phyloP scores from a whole-genome alignment of 2,113 vertebrate genomes.

The Chaetodon trifascialis region DNA sequence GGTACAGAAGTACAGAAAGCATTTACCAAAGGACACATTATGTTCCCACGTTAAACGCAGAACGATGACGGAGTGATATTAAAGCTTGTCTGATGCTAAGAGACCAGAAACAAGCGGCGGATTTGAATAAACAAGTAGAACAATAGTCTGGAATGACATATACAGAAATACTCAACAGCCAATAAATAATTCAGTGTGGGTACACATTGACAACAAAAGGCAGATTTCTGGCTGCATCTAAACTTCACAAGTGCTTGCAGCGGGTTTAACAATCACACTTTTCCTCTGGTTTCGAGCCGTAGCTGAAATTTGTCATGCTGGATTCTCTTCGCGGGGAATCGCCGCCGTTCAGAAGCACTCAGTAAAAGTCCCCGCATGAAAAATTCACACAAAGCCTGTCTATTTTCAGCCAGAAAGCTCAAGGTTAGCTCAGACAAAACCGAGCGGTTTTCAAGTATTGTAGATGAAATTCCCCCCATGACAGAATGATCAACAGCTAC shows the following conservation, averaged over 20 bases:
- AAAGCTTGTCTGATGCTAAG: not conserved
- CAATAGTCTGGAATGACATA: not conserved
- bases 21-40: not conserved
- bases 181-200: slow-evolving; percentile 33
- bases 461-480: slow-evolving; percentile 6
- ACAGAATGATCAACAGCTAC: slow-evolving; percentile 43
- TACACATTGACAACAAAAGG: slow-evolving; percentile 21
- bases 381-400: slow-evolving; percentile 48
- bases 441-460: slow-evolving; percentile 27
- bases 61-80: not conserved
- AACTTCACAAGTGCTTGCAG: slow-evolving; percentile 25
- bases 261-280: slow-evolving; percentile 40
- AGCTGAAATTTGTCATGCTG: slow-evolving; percentile 33
- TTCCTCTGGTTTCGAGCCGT: slow-evolving; percentile 40
- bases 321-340: slow-evolving; percentile 48
- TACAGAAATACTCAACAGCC: slow-evolving; percentile 5
- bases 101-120: not conserved
- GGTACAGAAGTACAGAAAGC: not conserved
- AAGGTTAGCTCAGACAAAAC: slow-evolving; percentile 48
- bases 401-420: slow-evolving; percentile 41
- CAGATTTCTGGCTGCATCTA: slow-evolving; percentile 27
- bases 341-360: slow-evolving; percentile 43
- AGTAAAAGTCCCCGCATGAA: slow-evolving; percentile 47
- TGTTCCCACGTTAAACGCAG: slow-evolving; percentile 5
- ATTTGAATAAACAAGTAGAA: slow-evolving; percentile 27